Evolutionary conservation across 2,113 vertebrate genomes (phyloP), one percentile per base, ranked within the genome.

Genomic region (Lepidothrix coronata): DNA sequence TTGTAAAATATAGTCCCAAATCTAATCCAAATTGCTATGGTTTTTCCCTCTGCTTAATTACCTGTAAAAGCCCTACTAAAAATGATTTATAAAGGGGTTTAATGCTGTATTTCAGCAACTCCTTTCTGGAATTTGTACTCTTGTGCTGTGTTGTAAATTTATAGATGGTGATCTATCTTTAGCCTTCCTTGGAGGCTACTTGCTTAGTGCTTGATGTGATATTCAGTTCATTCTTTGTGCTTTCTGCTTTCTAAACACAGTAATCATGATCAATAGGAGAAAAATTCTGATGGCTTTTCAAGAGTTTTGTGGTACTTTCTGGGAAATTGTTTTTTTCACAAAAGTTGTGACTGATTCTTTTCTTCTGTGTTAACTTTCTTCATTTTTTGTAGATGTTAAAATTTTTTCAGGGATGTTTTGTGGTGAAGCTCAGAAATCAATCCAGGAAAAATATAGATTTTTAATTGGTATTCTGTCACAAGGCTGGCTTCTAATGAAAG

Each of bases 31-130:
- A 87, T 82, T 89, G 43, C 59, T 88, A 54, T 78, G 79, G 5
- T 31, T 91, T 94, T 93, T 54, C 28, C 71, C 25, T 85, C 33
- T 75, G 17, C 39, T 91, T 95, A 93, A 95, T 94, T 94, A 89
- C 89, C 86, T 93, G 78, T 51, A 68, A 77, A 5, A 81, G 16
- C 39, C 16, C 22, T 88, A 88, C 62, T 95, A 93, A 95, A 96
- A 94, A 66, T 85, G 67, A 96, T 96, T 96, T 97, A 89, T 62
- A 77, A 72, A 67, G n/a, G 43, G 79, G 48, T 79, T 83, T 88
- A 96, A 65, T 85, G 59, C 12, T 4, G 2, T 77, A 79, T 83
- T 94, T 96, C 91, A 91, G 44, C 46, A 57, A 27, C 33, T 28
- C 12, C 62, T 82, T 88, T 80, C 59, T 85, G 82, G 85, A 96